Conservation (phyloP, 1,140 invertebrate genomes). For the Drosophila lacertosa region DNA sequence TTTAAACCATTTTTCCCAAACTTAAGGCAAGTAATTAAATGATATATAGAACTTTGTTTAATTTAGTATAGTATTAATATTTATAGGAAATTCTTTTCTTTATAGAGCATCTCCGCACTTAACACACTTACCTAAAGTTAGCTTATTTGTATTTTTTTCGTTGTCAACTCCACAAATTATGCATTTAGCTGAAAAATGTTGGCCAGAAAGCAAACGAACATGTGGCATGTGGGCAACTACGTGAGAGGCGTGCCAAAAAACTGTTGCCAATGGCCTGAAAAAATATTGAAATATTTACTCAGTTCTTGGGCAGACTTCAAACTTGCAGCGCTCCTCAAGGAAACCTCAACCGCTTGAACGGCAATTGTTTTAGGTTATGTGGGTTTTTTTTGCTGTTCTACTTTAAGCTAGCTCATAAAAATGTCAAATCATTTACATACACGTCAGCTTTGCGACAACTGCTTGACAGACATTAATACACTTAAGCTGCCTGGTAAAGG, state of each 20-base stretch:
- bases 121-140: neutral
- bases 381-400: slow-evolving; percentile 14
- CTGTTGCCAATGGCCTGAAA: slow-evolving; percentile 49
- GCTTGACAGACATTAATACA: slow-evolving; percentile 82
- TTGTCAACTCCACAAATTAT: slow-evolving; percentile 60
- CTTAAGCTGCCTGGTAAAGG: slow-evolving; percentile 73
- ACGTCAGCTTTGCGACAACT: slow-evolving; percentile 77
- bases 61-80: no score
- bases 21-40: no score
- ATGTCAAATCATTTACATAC: slow-evolving; percentile 80
- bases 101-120: neutral
- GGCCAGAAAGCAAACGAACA: slow-evolving; percentile 36
- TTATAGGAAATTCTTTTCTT: neutral
- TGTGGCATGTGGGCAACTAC: slow-evolving; percentile 66
- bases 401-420: slow-evolving; percentile 68
- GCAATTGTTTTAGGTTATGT: neutral
- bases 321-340: slow-evolving; percentile 3
- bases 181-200: slow-evolving; percentile 63
- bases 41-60: no score
- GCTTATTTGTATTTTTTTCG: slow-evolving; percentile 7
- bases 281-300: slow-evolving; percentile 69
- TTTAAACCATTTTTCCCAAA: no score
- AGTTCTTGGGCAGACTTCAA: slow-evolving; percentile 3
- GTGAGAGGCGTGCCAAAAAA: slow-evolving; percentile 69
- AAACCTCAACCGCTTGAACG: slow-evolving; percentile 9